Percentiles rank a stretch among this genome's conserved stretches.
These are phyloP conservation scores for Steinernema scapterisci DNA, from an alignment of 2,888 invertebrate species.

Conservation along the genomic window DNA sequence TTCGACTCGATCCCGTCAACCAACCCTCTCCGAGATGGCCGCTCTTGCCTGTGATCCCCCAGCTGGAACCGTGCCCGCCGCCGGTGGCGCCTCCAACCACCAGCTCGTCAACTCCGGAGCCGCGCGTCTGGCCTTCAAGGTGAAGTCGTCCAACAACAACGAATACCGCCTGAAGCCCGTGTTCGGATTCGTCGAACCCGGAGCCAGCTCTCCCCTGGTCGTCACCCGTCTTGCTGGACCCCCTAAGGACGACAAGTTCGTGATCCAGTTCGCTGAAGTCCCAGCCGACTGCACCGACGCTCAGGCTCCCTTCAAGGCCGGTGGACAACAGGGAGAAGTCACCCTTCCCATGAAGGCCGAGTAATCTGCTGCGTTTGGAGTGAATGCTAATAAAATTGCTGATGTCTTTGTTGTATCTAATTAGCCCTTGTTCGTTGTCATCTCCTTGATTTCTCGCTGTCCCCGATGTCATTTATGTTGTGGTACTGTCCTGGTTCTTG, in stretches of 20 bases:
- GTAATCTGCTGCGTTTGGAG: conserved; percentile 22
- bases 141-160: conserved; percentile 53
- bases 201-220: conserved; percentile 44
- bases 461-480: not conserved
- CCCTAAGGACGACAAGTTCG: conserved; percentile 50
- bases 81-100: conserved; percentile 39
- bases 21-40: conserved; percentile 29
- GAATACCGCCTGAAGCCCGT: conserved; percentile 52
- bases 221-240: conserved; percentile 46
- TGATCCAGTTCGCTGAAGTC: conserved; percentile 51
- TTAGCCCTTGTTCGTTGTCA: not conserved
- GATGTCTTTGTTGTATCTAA: not conserved
- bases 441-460: not conserved
- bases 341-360: conserved; percentile 45
- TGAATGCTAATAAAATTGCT: not conserved
- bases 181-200: conserved; percentile 52
- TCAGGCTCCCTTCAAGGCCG: conserved; percentile 52
- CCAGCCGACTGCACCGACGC: conserved; percentile 52
- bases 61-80: conserved; percentile 46
- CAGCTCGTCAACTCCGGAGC: conserved; percentile 39
- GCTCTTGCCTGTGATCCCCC: conserved; percentile 49
- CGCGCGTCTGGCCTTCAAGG: conserved; percentile 40
- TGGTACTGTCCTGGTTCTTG: too few relatives aligned
- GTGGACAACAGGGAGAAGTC: conserved; percentile 51
- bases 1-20: too few relatives aligned